These are phyloP conservation scores for Cotesia chilonis DNA, from an alignment of 1,140 invertebrate species.

Conservation along the genomic window DNA sequence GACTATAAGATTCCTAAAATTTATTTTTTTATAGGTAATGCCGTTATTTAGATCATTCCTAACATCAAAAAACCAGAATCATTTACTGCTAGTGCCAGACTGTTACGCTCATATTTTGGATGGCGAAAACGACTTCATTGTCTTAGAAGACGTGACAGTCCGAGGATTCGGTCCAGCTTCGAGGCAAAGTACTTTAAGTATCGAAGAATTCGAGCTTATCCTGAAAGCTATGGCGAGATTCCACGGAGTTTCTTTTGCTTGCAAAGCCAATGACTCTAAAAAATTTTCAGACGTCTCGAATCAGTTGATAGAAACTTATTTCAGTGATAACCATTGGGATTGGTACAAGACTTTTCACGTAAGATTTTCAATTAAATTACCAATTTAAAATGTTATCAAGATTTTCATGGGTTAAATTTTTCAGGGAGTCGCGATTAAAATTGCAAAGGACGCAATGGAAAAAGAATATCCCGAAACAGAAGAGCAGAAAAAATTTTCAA, in stretches of 20 bases:
- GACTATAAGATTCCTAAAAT: not conserved
- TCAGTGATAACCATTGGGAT: slow-evolving; percentile 64
- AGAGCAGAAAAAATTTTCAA: slow-evolving; percentile 66
- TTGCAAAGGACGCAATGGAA: slow-evolving; percentile 71
- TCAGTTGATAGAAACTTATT: slow-evolving; percentile 69
- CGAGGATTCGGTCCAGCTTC: slow-evolving; percentile 65
- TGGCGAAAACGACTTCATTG: slow-evolving; percentile 73
- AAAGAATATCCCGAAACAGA: slow-evolving; percentile 70
- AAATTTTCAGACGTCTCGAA: slow-evolving; percentile 65
- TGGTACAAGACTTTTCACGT: slow-evolving; percentile 74
- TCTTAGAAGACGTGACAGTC: slow-evolving; percentile 71
- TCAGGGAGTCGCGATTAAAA: slow-evolving; percentile 30
- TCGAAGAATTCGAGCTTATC: slow-evolving; percentile 65
- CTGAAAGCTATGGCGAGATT: slow-evolving; percentile 72
- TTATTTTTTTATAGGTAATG: slow-evolving; percentile 46
- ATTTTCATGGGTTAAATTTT: not conserved
- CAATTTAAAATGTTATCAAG: not conserved
- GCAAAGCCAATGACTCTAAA: slow-evolving; percentile 71
- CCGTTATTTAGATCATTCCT: slow-evolving; percentile 54
- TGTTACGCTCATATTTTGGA: slow-evolving; percentile 68
- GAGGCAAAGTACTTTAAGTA: slow-evolving; percentile 67
- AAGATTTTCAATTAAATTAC: slow-evolving; percentile 37
- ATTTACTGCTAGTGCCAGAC: slow-evolving; percentile 57
- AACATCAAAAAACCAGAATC: slow-evolving; percentile 42
- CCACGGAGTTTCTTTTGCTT: slow-evolving; percentile 75